These are phyloP conservation scores for Hydrocynus forskahlii DNA, from an alignment of 2,797 vertebrate genomes.

Conservation along the genomic window DNA sequence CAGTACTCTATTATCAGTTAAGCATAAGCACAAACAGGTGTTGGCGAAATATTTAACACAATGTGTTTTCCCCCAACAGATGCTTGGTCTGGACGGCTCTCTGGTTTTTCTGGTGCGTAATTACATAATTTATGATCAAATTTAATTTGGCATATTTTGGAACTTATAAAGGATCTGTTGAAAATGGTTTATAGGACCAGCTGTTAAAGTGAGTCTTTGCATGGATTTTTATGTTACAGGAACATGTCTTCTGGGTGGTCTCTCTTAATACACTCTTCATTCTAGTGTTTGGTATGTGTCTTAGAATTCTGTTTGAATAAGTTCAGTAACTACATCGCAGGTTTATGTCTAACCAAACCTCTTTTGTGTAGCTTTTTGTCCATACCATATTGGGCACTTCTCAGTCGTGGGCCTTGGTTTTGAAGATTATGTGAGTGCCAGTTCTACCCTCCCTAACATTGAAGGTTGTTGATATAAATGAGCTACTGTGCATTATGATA, in stretches of 20 bases:
- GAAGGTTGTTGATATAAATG: background rate
- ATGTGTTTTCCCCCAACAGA: constrained; percentile 73
- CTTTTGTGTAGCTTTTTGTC: constrained; percentile 89
- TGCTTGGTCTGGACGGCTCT: constrained; percentile 98
- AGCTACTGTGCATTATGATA: background rate
- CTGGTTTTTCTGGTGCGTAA: constrained; percentile 94
- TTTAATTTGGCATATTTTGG: constrained; percentile 2
- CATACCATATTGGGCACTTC: constrained; percentile 98
- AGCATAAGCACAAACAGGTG: background rate
- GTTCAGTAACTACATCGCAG: background rate
- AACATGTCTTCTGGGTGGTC: constrained; percentile 99
- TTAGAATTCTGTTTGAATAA: background rate
- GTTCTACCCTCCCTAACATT: background rate
- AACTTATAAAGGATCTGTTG: background rate
- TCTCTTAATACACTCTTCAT: constrained; percentile 98
- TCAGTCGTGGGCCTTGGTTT: constrained; percentile 97
- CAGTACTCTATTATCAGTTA: background rate
- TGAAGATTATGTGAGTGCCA: constrained; percentile 92
- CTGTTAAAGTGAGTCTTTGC: background rate
- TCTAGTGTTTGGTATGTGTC: constrained; percentile 92
- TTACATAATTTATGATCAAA: background rate
- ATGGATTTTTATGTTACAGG: constrained; percentile 74
- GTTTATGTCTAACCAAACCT: background rate
- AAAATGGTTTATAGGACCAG: background rate
- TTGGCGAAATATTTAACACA: background rate